Conservation (phyloP, 1,140 invertebrate genomes). For the Bombus cullumanus region DNA sequence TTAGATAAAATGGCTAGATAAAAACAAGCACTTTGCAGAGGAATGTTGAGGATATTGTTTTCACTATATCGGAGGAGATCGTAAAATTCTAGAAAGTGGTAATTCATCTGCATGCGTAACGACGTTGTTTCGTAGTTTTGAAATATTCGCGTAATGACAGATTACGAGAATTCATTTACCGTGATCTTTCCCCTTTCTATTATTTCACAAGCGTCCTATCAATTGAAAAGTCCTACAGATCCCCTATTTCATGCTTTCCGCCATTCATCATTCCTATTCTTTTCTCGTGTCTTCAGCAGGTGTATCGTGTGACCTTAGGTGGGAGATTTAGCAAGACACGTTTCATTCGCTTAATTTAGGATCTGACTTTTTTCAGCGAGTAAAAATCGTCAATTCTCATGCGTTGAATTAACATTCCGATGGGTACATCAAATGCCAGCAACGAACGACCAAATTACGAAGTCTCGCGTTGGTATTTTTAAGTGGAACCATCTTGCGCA, state of each 20-base stretch:
- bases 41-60: background rate
- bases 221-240: background rate
- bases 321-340: background rate
- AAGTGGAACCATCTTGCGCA: background rate
- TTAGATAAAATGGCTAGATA: background rate
- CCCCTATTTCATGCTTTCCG: no score
- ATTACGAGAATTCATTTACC: conserved; percentile 5
- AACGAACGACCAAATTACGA: conserved; percentile 33
- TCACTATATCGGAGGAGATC: background rate
- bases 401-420: background rate
- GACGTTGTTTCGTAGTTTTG: background rate
- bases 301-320: background rate
- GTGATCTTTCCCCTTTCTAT: conserved; percentile 9
- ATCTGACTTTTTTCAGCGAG: background rate
- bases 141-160: conserved; percentile 25
- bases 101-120: background rate
- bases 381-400: background rate
- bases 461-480: conserved; percentile 35
- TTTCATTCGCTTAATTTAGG: background rate
- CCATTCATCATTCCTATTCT: background rate
- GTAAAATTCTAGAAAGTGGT: conserved; percentile 1
- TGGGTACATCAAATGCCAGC: conserved; percentile 16
- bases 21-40: background rate
- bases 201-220: background rate
- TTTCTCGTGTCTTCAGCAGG: background rate